Base-by-base conservation (phyloP, 1,140 invertebrate species). In the Drosophila biarmipes region DNA sequence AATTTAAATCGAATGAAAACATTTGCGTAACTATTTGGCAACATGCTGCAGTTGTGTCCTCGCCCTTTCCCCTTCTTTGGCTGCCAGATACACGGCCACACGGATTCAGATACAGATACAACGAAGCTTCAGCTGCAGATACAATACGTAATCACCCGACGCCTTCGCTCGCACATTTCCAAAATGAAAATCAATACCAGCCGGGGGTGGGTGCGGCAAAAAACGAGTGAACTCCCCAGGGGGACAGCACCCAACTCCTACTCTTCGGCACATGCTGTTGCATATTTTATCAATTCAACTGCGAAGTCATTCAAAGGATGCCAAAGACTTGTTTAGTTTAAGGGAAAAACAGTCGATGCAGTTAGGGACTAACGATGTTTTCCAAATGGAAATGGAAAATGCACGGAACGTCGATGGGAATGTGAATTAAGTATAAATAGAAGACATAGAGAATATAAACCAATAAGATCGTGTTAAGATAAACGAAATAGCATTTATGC, bases 11-110 rank as follows among this genome's bases (percentile, higher is more conserved):
- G 51, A 78, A 87, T 78, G 58, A 76, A 73, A 87, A 87, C 75
- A 85, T 86, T 86, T 86, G 78, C 71, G 75, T 86, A 87, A 86
- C 71, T 64, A 73, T 78, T 87, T 89, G 79, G 55, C 78, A 87
- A 59, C 57, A 76, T 71, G 74, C 73, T 63, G 56, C 53, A 51
- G 37, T 42, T 31, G 27, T 31, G 21, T 38, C 29, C 21, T 46
- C 45, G 45, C 34, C 42, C 14, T 59, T 17, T 52, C 46, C 19
- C 67, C 40, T 35, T 48, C 51, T 64, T 40, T 46, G 45, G 63
- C 35, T 46, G 53, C 42, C 43, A 53, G n/a, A 45, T 34, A 53
- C 27, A 64, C 21, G 31, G 15, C 29, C 35, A 35, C 40, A 31
- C n/a, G 68, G 38, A 29, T 35, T 34, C 40, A 46, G 46, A 24